Evolutionary conservation across 2,797 vertebrate species (phyloP).

Genomic region (Taeniopygia guttata): DNA sequence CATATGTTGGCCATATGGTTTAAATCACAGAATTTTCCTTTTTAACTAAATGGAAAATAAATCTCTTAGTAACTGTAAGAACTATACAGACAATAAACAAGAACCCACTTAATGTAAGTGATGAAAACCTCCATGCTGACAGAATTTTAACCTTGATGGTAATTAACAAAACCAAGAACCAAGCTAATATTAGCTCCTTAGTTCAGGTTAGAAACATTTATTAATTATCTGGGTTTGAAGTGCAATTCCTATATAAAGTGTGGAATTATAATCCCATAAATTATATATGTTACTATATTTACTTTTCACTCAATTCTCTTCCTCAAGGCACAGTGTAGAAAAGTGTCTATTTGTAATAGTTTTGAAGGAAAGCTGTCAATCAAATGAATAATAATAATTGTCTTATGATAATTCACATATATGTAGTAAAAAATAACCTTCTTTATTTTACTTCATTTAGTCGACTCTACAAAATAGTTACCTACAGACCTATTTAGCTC

Average conservation of each 20-base stretch:
- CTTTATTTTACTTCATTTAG: background rate
- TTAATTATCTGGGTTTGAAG: background rate
- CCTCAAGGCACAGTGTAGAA: background rate
- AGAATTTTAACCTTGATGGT: background rate
- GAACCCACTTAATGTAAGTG: background rate
- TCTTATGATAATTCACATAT: background rate
- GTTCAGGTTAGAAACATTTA: background rate
- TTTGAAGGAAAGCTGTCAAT: background rate
- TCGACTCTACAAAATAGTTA: background rate
- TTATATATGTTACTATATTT: background rate
- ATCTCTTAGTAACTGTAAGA: background rate
- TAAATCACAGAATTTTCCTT: background rate
- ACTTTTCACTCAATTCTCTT: background rate
- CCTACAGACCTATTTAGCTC: background rate
- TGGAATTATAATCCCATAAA: background rate
- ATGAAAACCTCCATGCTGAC: background rate
- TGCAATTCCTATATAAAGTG: background rate
- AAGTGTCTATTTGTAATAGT: background rate
- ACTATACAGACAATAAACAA: background rate
- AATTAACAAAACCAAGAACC: background rate
- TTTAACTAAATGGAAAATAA: background rate
- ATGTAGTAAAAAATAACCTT: background rate
- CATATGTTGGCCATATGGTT: background rate
- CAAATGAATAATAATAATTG: background rate
- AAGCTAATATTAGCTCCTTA: background rate